These are phyloP conservation scores for Coenobita brevimanus DNA, from an alignment of 1,140 invertebrate species.

Conservation along the genomic window DNA sequence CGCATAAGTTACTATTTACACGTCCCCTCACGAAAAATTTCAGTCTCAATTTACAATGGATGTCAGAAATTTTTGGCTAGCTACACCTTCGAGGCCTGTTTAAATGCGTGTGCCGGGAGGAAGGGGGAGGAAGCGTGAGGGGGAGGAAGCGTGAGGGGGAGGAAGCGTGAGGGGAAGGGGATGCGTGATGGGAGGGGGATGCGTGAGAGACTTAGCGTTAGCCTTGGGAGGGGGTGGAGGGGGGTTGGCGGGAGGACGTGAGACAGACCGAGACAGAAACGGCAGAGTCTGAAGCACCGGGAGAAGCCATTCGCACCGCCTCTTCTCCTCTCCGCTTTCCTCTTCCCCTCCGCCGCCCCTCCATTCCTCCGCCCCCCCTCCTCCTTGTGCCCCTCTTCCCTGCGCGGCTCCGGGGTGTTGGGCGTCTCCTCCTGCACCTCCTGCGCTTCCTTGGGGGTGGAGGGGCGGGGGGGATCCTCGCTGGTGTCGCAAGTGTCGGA, in stretches of 20 bases:
- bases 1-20: no score
- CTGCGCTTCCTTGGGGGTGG: not conserved
- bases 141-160: no score
- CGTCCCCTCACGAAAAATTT: no score
- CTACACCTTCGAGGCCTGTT: no score
- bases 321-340: constrained; percentile 6
- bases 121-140: no score
- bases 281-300: constrained; percentile 38
- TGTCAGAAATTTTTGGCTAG: no score
- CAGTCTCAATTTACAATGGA: no score
- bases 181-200: no score
- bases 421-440: not conserved
- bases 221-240: not conserved
- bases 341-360: not conserved
- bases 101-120: no score
- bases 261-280: constrained; percentile 41
- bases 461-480: not conserved
- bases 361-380: not conserved
- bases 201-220: no score
- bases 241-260: not conserved
- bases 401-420: no score
- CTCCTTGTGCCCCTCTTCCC: not conserved
- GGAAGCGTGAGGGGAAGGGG: no score
- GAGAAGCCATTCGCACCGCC: not conserved
- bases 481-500: not conserved